Evolutionary conservation across 2,797 vertebrate species (phyloP).

Genomic region (Lemur catta): DNA sequence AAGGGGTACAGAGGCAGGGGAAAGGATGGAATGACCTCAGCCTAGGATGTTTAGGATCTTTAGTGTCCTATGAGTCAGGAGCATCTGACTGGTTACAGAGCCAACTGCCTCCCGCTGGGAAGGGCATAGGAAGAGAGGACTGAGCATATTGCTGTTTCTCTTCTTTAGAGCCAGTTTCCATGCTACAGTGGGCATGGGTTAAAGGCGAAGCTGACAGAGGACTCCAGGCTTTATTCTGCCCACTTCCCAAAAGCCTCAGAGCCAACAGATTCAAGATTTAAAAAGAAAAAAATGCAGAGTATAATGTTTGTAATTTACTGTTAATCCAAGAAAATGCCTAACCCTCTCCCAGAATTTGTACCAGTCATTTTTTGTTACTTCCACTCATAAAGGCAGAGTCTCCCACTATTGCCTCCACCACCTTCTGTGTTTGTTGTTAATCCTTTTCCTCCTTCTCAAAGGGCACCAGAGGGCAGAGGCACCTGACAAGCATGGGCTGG

Average conservation of each 20-base stretch:
- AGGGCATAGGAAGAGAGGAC: not conserved
- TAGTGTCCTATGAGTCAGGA: slow-evolving; percentile 61
- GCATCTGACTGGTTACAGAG: slow-evolving; percentile 37
- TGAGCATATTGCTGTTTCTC: not conserved
- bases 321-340: not conserved
- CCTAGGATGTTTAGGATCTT: not conserved
- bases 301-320: not conserved
- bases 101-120: not conserved
- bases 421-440: not conserved
- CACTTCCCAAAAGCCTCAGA: not conserved
- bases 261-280: not conserved
- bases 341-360: not conserved
- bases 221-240: not conserved
- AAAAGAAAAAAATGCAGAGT: not conserved
- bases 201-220: not conserved
- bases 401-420: not conserved
- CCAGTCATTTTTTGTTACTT: not conserved
- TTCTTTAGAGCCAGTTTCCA: not conserved
- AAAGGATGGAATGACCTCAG: slow-evolving; percentile 48
- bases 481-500: not conserved
- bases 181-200: not conserved
- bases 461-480: not conserved
- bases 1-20: not conserved
- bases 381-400: not conserved
- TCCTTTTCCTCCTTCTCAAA: not conserved